These are phyloP conservation scores for Calidris pugnax DNA, from an alignment of 2,113 vertebrate species.

Conservation along the genomic window DNA sequence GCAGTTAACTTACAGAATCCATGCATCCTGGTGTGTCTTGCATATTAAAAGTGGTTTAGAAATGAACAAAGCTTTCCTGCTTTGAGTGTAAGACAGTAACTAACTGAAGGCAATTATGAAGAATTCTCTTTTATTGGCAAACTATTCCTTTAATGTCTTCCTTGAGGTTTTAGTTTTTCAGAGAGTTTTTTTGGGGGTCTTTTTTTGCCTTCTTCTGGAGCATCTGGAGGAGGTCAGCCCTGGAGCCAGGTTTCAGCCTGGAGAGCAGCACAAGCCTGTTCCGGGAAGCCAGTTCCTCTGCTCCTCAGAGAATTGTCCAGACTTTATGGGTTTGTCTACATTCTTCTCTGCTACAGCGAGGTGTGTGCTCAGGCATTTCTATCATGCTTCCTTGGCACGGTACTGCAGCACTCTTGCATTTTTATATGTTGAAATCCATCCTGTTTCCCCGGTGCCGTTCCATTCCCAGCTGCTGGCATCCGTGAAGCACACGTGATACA, in stretches of 20 bases:
- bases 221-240: background rate
- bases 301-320: background rate
- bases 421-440: background rate
- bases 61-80: background rate
- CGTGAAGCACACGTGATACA: background rate
- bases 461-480: background rate
- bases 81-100: background rate
- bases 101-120: background rate
- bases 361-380: conserved; percentile 26
- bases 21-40: background rate
- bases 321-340: background rate
- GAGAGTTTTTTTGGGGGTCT: background rate
- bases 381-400: background rate
- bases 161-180: background rate
- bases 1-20: background rate
- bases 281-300: background rate
- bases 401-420: background rate
- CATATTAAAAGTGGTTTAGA: background rate
- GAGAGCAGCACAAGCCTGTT: background rate
- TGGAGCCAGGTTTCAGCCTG: background rate
- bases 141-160: background rate
- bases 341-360: conserved; percentile 22
- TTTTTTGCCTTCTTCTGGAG: background rate
- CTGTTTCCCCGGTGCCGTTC: background rate
- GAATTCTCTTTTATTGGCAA: background rate